Evolutionary conservation across 2,797 vertebrate species (phyloP).

Genomic region (Ficedula albicollis): DNA sequence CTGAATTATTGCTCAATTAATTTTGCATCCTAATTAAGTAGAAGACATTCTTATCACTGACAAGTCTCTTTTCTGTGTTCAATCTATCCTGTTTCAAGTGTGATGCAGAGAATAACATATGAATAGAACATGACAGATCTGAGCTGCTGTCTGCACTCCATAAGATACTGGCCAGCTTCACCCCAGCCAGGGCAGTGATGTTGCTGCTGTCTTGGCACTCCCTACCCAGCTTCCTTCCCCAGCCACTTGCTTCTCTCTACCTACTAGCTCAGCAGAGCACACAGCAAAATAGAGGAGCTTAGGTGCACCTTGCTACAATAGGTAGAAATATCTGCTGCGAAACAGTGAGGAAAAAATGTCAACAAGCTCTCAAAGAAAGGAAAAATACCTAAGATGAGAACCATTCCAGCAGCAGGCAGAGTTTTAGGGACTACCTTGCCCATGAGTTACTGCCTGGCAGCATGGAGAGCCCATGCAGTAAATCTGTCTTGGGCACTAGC

Average conservation of each 20-base stretch:
- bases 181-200: not conserved
- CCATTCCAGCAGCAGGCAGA: not conserved
- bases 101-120: not conserved
- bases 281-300: not conserved
- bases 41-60: not conserved
- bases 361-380: not conserved
- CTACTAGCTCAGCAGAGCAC: not conserved
- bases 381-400: not conserved
- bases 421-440: not conserved
- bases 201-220: not conserved
- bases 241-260: not conserved
- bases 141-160: not conserved
- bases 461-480: not conserved
- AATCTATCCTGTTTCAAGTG: not conserved
- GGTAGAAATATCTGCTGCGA: not conserved
- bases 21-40: slow-evolving; percentile 1
- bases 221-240: not conserved
- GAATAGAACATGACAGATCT: not conserved
- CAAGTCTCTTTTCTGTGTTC: not conserved
- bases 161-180: not conserved
- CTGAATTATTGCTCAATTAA: slow-evolving; percentile 10
- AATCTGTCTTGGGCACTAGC: not conserved
- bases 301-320: not conserved
- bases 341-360: not conserved
- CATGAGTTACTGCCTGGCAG: not conserved